A percentile compares a stretch with the other conserved stretches of the same genome.
Conservation (phyloP, 2,113 vertebrate species). For the Piliocolobus tephrosceles region DNA sequence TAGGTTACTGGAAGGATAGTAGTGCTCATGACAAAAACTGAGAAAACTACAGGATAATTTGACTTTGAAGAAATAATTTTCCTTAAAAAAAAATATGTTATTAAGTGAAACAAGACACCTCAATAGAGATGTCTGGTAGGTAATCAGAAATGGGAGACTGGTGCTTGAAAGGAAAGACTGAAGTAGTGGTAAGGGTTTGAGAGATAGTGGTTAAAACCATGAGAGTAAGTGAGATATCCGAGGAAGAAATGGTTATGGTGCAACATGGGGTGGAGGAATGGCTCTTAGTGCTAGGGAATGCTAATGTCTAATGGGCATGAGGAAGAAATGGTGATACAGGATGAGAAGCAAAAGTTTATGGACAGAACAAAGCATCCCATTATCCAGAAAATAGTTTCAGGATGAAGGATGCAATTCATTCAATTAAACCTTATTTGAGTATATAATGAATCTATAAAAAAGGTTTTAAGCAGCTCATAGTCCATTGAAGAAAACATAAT, state of each 20-base stretch:
- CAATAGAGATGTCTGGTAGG: background rate
- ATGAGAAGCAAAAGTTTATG: background rate
- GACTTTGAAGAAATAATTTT: background rate
- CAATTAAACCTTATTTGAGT: background rate
- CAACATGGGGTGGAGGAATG: rapidly evolving
- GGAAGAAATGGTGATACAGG: too few species aligned
- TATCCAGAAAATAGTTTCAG: background rate
- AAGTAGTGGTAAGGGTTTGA: background rate
- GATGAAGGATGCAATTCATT: background rate
- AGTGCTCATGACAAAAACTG: background rate
- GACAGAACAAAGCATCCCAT: background rate
- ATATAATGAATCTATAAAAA: background rate
- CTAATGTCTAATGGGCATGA: background rate
- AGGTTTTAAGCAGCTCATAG: background rate
- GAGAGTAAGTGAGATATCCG: background rate
- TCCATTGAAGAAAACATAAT: background rate
- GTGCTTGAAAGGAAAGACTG: background rate
- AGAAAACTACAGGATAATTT: background rate
- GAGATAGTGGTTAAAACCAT: background rate
- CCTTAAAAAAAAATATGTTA: background rate
- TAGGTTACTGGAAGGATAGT: background rate
- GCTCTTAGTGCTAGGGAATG: background rate
- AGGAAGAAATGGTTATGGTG: background rate
- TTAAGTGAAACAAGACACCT: background rate
- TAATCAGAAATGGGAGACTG: background rate